These are phyloP conservation scores for Phylloscopus trochiloides DNA, from an alignment of 2,113 vertebrate species.

Conservation along the genomic window DNA sequence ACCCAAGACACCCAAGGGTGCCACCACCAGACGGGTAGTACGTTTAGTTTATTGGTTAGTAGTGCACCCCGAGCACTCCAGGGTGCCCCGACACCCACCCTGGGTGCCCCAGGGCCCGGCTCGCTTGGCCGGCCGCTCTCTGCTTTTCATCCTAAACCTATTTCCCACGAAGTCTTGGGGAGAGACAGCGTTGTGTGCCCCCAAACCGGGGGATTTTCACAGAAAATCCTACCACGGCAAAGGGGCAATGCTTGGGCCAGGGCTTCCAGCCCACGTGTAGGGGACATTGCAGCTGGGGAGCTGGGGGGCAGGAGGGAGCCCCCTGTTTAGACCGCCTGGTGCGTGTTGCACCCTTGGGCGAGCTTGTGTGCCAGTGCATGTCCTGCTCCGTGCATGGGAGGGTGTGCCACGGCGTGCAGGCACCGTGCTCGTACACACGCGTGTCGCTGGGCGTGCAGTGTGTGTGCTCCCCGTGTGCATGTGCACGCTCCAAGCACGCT, in stretches of 20 bases:
- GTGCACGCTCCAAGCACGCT: rapidly evolving
- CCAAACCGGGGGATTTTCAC: not conserved
- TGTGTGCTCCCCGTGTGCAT: rapidly evolving
- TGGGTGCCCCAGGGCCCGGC: not conserved
- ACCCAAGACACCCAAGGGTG: not conserved
- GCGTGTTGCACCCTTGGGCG: rapidly evolving
- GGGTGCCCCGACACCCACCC: not conserved
- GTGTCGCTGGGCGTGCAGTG: rapidly evolving
- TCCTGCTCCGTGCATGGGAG: rapidly evolving
- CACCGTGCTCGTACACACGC: rapidly evolving
- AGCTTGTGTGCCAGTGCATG: not conserved
- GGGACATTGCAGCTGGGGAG: not conserved
- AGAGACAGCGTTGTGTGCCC: rapidly evolving
- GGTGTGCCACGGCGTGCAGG: rapidly evolving
- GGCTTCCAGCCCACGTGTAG: not conserved
- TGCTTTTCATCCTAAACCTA: not conserved
- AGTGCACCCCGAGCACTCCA: not conserved
- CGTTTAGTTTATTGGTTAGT: slow-evolving; percentile 59
- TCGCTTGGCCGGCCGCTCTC: rapidly evolving
- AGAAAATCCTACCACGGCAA: not conserved
- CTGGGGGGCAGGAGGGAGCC: not conserved
- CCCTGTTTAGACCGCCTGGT: rapidly evolving
- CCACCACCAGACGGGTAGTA: not conserved
- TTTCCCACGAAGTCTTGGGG: not conserved
- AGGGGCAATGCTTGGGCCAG: not conserved